phyloP scores from a whole-genome alignment of 30 jellyfish, hydroid and myxozoan species.

The Aurelia sp. region DNA sequence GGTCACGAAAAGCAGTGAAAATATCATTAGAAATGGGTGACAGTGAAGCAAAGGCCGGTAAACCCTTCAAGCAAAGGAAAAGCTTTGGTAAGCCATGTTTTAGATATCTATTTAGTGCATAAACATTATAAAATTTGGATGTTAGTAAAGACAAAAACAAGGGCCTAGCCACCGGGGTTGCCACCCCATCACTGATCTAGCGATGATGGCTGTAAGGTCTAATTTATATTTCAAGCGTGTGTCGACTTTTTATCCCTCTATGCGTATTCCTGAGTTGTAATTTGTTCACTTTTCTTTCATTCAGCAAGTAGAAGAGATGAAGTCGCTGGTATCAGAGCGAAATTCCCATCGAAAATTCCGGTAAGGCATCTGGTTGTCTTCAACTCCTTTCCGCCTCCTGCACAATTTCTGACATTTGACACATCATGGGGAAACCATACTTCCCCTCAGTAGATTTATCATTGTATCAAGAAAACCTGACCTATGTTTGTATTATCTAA shows the following conservation, averaged over 20 bases:
- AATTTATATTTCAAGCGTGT: not conserved
- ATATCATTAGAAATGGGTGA: slow-evolving; percentile 75
- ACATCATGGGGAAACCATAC: too few relatives aligned
- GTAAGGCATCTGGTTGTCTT: slow-evolving; percentile 37
- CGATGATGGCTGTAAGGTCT: too few relatives aligned
- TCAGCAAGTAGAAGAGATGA: slow-evolving; percentile 99
- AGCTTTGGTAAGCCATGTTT: slow-evolving; percentile 86
- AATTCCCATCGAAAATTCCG: slow-evolving; percentile 98
- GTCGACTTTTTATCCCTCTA: too few relatives aligned
- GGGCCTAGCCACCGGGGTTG: slow-evolving; percentile 3
- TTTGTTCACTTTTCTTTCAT: slow-evolving; percentile 7
- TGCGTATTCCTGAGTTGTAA: not conserved
- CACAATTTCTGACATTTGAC: too few relatives aligned
- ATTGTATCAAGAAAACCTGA: too few relatives aligned
- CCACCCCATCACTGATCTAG: not conserved
- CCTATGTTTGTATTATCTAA: too few relatives aligned
- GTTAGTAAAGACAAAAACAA: not conserved
- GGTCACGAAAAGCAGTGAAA: too few relatives aligned
- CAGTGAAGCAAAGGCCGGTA: slow-evolving; percentile 90
- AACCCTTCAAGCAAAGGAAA: slow-evolving; percentile 98
- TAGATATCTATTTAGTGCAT: not conserved
- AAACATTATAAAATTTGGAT: not conserved
- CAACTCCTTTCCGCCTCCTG: too few relatives aligned
- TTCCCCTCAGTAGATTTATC: too few relatives aligned
- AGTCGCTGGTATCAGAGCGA: slow-evolving; percentile 99